Base-by-base conservation (phyloP, 2,888 invertebrate genomes). In the Meteorus colon region DNA sequence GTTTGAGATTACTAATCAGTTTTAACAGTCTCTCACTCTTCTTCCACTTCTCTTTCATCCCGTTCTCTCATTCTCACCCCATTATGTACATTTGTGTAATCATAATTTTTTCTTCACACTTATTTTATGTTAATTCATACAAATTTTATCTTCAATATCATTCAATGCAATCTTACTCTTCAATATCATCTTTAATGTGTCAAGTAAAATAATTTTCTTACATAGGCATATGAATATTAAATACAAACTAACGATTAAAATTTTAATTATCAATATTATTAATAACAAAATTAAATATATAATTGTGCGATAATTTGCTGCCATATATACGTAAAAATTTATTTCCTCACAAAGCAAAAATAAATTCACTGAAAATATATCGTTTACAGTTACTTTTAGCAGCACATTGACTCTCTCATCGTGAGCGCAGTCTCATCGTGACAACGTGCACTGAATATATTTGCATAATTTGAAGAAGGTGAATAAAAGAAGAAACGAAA, bases 371-470 rank as follows among this genome's bases (percentile, higher is more conserved):
- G n/a, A 55, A 55, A n/a, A 19, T 55, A 19, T 55, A 19, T 55
- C 19, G 8, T 55, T 55, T 55, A 55, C 55, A 55, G 55, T 55
- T 55, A 55, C 55, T 19, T 55, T 55, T 55, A 55, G 55, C 8
- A 55, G 55, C 55, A 55, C 55, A 55, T 55, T 55, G 55, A 55
- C 55, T 55, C 55, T 55, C 55, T 55, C 24, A 19, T 55, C 55
- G 55, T 16, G 41, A 37, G n/a, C 70, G n/a, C 70, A 60, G 71
- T 45, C 62, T 45, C 71, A 41, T 29, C 55, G 55, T 45, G 62
- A 62, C 62, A 62, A 71, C 71, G 71, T 45, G 71, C 45, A 71
- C 41, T 45, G 71, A 71, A 71, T 71, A 71, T 41, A 71, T 71
- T 71, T 37, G 71, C 71, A 71, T 71, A 62, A 71, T 71, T 41